These are phyloP conservation scores for Drosophila affinis DNA, from an alignment of 2,888 invertebrate genomes.

Conservation along the genomic window DNA sequence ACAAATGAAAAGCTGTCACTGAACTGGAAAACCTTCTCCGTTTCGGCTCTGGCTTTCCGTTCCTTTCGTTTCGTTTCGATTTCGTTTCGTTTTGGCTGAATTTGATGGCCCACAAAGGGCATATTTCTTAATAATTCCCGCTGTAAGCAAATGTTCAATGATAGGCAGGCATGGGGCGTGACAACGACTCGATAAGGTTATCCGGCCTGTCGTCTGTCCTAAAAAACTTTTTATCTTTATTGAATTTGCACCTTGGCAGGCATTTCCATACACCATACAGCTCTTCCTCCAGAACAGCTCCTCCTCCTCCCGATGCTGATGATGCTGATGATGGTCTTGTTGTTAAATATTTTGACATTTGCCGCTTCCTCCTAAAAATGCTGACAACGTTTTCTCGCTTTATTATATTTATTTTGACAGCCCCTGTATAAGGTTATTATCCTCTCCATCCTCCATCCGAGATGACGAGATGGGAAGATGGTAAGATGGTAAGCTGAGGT, in stretches of 20 bases:
- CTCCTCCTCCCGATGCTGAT: not conserved
- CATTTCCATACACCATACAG: conserved; percentile 58
- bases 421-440: conserved; percentile 53
- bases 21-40: conserved; percentile 59
- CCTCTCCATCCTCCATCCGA: not conserved
- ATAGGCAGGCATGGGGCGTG: conserved; percentile 64
- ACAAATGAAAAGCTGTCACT: conserved; percentile 69
- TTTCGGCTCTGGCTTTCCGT: conserved; percentile 1
- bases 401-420: conserved; percentile 77
- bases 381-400: conserved; percentile 49
- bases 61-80: conserved; percentile 1
- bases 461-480: not conserved
- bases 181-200: conserved; percentile 75
- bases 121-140: conserved; percentile 71
- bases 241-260: conserved; percentile 77
- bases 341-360: conserved; percentile 55
- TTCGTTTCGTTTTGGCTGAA: conserved; percentile 31
- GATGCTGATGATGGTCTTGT: conserved; percentile 44
- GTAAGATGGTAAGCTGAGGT: too few relatives aligned
- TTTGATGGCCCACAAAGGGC: conserved; percentile 68
- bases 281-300: not conserved
- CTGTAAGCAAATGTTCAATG: conserved; percentile 39
- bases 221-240: conserved; percentile 70
- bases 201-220: conserved; percentile 20
- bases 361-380: conserved; percentile 31